Evolutionary conservation across 2,113 vertebrate species (phyloP).

Genomic region (Stomatorhinus ivindoensis): DNA sequence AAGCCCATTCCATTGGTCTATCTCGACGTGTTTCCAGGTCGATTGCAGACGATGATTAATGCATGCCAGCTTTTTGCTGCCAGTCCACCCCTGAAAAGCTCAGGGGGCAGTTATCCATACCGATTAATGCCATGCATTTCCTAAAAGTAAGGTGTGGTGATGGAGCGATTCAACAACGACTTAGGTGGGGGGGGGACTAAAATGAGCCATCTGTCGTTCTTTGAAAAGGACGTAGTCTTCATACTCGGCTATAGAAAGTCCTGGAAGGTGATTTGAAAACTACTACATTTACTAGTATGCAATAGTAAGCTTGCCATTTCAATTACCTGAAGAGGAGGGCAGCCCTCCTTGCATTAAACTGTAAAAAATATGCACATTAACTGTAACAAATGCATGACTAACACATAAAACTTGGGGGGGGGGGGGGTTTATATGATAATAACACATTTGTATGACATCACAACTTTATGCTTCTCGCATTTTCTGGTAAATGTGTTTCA

Average conservation of each 20-base stretch:
- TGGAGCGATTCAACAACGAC: not conserved
- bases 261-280: not conserved
- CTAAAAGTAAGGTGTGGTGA: not conserved
- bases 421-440: not conserved
- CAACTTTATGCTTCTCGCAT: not conserved
- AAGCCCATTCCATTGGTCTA: not conserved
- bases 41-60: not conserved
- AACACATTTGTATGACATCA: not conserved
- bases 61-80: not conserved
- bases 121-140: conserved; percentile 30
- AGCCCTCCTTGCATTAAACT: not conserved
- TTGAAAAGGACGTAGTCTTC: not conserved
- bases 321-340: not conserved
- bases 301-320: not conserved
- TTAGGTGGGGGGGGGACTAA: not conserved
- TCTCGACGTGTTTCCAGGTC: not conserved
- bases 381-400: not conserved
- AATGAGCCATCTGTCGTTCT: not conserved
- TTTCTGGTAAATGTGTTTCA: not conserved
- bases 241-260: not conserved
- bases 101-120: conserved; percentile 30
- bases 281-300: not conserved
- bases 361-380: not conserved
- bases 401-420: not conserved
- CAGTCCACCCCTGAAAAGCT: conserved; percentile 20